Percentiles rank a stretch among this genome's conserved stretches.
phyloP scores from a whole-genome alignment of 2,888 invertebrate genomes.

The Formica aserva region DNA sequence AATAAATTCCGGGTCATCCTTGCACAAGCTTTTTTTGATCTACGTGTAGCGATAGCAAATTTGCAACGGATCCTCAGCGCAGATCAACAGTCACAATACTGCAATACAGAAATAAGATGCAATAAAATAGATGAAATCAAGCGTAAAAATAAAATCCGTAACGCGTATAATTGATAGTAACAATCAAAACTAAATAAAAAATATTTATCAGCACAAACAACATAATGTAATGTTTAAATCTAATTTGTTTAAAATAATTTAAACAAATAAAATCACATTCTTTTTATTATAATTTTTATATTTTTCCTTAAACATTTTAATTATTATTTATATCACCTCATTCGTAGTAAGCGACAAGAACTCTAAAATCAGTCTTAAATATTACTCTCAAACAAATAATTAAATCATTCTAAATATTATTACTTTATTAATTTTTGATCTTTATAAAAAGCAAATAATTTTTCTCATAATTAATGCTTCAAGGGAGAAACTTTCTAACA shows the following conservation, averaged over 20 bases:
- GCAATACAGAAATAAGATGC: constrained; percentile 37
- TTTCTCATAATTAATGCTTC: neutral
- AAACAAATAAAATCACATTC: neutral
- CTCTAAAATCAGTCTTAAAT: neutral
- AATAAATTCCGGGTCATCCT: constrained; percentile 44
- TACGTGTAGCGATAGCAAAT: constrained; percentile 25
- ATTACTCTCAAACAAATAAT: neutral
- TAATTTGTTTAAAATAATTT: constrained; percentile 12
- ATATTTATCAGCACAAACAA: neutral
- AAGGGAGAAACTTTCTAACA: neutral
- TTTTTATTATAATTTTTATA: constrained; percentile 18
- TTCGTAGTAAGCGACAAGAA: neutral
- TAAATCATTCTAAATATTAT: neutral
- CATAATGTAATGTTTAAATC: neutral
- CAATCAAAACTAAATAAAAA: neutral
- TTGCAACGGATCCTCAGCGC: constrained; percentile 12
- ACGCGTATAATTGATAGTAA: neutral
- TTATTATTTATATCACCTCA: neutral
- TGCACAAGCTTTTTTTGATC: constrained; percentile 36
- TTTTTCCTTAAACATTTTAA: neutral
- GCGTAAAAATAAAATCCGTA: neutral
- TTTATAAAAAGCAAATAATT: neutral
- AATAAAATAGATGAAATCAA: constrained; percentile 7
- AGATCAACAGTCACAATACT: constrained; percentile 34
- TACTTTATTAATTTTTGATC: neutral